Base-by-base conservation (phyloP, 2,888 invertebrate genomes). In the Muschampia plurimacula region DNA sequence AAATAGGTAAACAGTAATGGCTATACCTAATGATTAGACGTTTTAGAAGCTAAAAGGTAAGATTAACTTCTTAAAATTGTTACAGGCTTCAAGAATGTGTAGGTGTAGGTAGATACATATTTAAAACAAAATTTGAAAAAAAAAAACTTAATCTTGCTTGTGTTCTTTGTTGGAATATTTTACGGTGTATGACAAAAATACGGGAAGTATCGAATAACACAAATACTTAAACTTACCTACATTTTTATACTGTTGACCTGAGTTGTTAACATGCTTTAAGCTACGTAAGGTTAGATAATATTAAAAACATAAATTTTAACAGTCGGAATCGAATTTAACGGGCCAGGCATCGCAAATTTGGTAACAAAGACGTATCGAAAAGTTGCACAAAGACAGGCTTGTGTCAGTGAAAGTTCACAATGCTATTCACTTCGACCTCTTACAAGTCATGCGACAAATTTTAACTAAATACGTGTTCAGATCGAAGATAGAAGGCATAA, bases 341-440 rank as follows among this genome's bases (percentile, higher is more conserved):
- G 74, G 72, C 44, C 63, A 60, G 73, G 74, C 74, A 74, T 76
- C 67, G 74, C 68, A 75, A 78, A 77, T 78, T 78, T 66, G 74
- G 75, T 81, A 82, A 83, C 82, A 83, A 84, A 82, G 82, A 80
- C 81, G 79, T 82, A 81, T 81, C 78, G 80, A 73, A 72, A 69
- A 74, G 80, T 87, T 87, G 82, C 86, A 86, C 77, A 86, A 86
- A 81, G 77, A 75, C 74, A 72, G 72, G 76, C 72, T 72, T 67
- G 69, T 68, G 76, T 67, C 77, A 81, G 86, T 85, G 86, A 86
- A 86, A 86, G 86, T 86, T 79, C 77, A n/a, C 80, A 57, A 67
- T 66, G 44, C 13, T 69, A 60, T 78, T 80, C 78, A 78, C 69
- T 78, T 65, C 81, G 80, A 78, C 80, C 80, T 80, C 80, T 79